Percentiles rank a stretch among this genome's conserved stretches.
Conservation (phyloP, 2,797 vertebrate genomes). For the Kryptopterus vitreolus region DNA sequence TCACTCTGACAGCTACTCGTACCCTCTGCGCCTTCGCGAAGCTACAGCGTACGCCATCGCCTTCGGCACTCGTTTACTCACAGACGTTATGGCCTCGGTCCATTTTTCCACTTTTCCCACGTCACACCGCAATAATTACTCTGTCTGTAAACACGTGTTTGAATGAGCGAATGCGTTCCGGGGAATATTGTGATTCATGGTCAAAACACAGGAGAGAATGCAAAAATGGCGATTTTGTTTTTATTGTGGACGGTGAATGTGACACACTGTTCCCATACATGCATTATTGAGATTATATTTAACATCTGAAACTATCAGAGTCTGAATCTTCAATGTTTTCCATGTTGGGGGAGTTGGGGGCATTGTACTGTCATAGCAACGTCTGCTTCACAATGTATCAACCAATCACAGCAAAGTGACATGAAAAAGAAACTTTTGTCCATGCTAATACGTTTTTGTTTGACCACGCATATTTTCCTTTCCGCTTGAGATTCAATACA, state of each 20-base stretch:
- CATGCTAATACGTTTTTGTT: no score
- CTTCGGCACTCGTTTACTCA: conserved; percentile 55
- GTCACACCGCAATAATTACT: conserved; percentile 36
- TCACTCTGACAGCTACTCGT: conserved; percentile 65
- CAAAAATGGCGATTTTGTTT: not conserved
- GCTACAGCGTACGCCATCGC: conserved; percentile 52
- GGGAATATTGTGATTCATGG: not conserved
- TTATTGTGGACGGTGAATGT: not conserved
- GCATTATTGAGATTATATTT: no score
- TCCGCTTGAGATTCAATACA: no score
- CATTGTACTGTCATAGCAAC: no score
- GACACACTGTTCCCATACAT: not conserved
- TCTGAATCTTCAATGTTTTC: no score
- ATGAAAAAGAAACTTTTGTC: no score
- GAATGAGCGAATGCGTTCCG: conserved; percentile 12
- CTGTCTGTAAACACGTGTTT: not conserved
- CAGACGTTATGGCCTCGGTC: conserved; percentile 47
- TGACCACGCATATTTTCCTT: no score
- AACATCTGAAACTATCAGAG: no score
- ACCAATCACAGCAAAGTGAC: no score
- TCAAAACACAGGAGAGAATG: not conserved
- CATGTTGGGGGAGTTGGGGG: no score
- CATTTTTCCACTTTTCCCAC: conserved; percentile 55
- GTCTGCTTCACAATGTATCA: no score
- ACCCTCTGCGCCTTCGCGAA: conserved; percentile 57